Evolutionary conservation across 2,113 vertebrate genomes (phyloP).

Genomic region (Muntiacus reevesi): DNA sequence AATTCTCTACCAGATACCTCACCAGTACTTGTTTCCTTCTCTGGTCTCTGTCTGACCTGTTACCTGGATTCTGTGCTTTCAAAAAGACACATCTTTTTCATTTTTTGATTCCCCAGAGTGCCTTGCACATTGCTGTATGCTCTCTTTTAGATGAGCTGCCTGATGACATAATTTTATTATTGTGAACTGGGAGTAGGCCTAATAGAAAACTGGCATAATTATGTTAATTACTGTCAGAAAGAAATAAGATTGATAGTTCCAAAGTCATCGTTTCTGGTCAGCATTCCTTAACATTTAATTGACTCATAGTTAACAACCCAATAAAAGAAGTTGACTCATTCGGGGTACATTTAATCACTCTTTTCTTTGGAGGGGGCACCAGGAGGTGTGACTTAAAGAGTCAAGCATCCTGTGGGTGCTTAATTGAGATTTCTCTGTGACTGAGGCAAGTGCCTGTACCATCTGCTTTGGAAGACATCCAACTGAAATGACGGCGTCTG

Average conservation of each 20-base stretch:
- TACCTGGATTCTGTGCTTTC: background rate
- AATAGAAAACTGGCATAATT: background rate
- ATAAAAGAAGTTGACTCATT: slow-evolving; percentile 23
- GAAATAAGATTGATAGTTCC: slow-evolving; percentile 4
- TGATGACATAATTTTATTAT: slow-evolving; percentile 20
- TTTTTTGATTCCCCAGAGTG: background rate
- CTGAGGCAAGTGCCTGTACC: background rate
- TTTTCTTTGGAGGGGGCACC: slow-evolving; percentile 29
- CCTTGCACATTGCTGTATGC: background rate
- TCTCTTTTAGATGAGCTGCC: background rate
- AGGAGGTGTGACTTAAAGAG: background rate
- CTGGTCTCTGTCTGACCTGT: background rate
- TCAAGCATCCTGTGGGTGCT: background rate
- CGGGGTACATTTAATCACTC: background rate
- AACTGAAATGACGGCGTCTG: background rate
- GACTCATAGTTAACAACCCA: background rate
- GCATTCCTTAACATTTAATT: background rate
- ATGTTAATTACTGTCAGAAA: slow-evolving; percentile 39
- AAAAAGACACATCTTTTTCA: background rate
- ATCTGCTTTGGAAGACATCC: slow-evolving; percentile 22
- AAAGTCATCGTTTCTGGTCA: background rate
- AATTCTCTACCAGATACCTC: background rate
- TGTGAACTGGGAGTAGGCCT: slow-evolving; percentile 32
- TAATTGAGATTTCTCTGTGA: slow-evolving; percentile 11
- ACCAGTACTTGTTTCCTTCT: background rate